Evolutionary conservation across 1,140 invertebrate genomes (phyloP), one percentile per base, ranked within the genome.

Genomic region (Drosophila albomicans): DNA sequence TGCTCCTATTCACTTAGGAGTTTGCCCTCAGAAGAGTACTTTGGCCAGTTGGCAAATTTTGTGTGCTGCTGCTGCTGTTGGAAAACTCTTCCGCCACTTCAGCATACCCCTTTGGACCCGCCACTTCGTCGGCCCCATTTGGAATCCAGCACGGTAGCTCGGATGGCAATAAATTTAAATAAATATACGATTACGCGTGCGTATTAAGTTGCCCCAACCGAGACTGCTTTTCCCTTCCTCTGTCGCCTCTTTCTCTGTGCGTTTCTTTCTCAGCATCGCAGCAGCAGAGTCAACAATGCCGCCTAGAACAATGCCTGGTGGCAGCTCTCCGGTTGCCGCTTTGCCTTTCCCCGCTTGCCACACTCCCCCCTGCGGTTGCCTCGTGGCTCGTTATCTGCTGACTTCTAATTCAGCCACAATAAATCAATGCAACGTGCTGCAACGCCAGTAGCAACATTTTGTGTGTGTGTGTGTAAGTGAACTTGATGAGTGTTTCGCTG

Each of bases 161-260:
- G 67, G 20, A 25, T 68, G 72, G 85, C 78, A 89, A 89, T 89
- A 89, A 89, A 89, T 89, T 89, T 89, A 89, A 89, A 89, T 89
- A 89, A 89, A 89, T 89, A 89, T 89, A 89, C 85, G 85, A 89
- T 89, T 89, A 89, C 85, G 85, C 86, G 85, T 89, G 85, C 85
- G 85, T 89, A 89, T 89, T 89, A 89, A 85, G 85, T 89, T 88
- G 84, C 85, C 82, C 76, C 84, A 71, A 61, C 62, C 66, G 69
- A 62, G 41, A 57, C 48, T 20, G 35, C 3, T 20, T 25, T 25
- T 25, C 20, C 20, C 20, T 25, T 25, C 20, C 20, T 25, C 16
- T 5, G 1, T 5, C 41, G 4, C 20, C 20, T 25, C 16, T 5
- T 4, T 5, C 41, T 1, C 57, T 7, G n/a, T n/a, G 13, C 48